phyloP scores from a whole-genome alignment of 2,888 invertebrate species.

The Tetragonula carbonaria region DNA sequence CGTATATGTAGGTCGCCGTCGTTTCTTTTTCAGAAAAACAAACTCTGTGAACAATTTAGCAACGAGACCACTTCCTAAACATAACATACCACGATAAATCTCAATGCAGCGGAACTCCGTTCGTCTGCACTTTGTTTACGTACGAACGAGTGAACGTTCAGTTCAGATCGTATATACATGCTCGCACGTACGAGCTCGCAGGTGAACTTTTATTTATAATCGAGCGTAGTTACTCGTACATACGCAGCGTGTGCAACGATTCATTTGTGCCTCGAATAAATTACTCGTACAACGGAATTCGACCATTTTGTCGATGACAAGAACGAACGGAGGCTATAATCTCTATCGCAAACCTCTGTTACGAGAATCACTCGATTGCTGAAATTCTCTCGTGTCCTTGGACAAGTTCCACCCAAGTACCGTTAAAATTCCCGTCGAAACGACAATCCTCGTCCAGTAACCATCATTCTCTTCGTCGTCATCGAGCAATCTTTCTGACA shows the following conservation, averaged over 20 bases:
- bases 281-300: neutral
- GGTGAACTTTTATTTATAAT: neutral
- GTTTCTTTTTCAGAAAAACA: neutral
- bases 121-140: neutral
- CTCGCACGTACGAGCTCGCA: neutral
- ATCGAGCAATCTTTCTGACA: slow-evolving; percentile 15
- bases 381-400: neutral
- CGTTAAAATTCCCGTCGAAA: neutral
- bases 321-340: neutral
- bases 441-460: neutral
- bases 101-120: neutral
- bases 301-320: neutral
- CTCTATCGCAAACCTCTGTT: neutral
- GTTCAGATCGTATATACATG: neutral
- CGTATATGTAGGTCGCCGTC: neutral
- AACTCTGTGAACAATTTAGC: neutral
- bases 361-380: neutral
- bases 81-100: neutral
- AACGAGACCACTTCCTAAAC: neutral
- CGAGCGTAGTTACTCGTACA: neutral
- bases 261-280: neutral
- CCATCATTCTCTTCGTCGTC: neutral
- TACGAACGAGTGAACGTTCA: neutral
- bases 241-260: neutral
- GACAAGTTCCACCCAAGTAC: neutral